Evolutionary conservation across 2,888 invertebrate species (phyloP).

Genomic region (Diarsia dahlii): DNA sequence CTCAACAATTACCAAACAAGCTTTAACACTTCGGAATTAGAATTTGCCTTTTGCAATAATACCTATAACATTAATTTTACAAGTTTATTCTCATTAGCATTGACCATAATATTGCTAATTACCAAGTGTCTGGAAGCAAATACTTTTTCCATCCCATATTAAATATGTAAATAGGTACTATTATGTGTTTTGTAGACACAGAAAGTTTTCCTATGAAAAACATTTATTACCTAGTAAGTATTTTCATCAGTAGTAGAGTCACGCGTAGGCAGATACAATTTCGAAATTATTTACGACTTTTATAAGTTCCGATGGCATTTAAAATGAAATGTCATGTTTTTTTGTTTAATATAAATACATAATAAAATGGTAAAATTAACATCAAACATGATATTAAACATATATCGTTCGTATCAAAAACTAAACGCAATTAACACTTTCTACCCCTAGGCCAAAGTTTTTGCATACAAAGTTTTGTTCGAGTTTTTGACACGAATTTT

Average conservation of each 20-base stretch:
- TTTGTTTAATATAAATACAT: constrained; percentile 2
- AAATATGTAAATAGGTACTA: background rate
- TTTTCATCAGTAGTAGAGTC: constrained; percentile 24
- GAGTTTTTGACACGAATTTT: background rate
- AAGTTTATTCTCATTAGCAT: background rate
- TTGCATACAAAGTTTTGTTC: background rate
- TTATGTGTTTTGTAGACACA: background rate
- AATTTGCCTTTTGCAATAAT: background rate
- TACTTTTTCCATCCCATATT: background rate
- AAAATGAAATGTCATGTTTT: constrained; percentile 48
- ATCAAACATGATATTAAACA: constrained; percentile 15
- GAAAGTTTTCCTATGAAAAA: background rate
- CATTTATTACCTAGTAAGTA: constrained; percentile 6
- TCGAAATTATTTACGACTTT: constrained; percentile 32
- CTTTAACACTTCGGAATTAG: background rate
- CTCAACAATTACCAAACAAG: background rate
- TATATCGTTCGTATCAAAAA: constrained; percentile 8
- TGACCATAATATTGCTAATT: background rate
- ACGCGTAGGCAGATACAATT: constrained; percentile 28
- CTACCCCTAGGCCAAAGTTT: background rate
- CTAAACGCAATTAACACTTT: constrained; percentile 27
- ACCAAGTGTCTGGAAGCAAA: background rate
- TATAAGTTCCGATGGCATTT: constrained; percentile 30
- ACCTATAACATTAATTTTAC: constrained; percentile 1
- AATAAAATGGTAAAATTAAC: background rate